phyloP scores from a whole-genome alignment of 2,113 vertebrate species.

The Zapus hudsonius region DNA sequence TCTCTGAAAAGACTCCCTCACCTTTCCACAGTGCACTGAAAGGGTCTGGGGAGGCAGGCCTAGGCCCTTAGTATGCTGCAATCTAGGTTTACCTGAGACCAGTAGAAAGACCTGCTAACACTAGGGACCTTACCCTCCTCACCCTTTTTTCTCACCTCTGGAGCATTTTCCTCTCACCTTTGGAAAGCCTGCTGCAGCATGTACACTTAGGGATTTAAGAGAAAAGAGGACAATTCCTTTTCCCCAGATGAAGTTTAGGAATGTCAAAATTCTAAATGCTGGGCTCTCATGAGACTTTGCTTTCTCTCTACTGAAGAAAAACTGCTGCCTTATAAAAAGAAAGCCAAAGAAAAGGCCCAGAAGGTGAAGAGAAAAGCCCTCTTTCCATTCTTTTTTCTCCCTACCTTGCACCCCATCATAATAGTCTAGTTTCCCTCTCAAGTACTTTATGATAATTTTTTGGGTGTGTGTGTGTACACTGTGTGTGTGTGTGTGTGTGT shows the following conservation, averaged over 20 bases:
- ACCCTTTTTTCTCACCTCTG: background rate
- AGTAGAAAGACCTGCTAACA: background rate
- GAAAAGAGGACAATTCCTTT: conserved; percentile 56
- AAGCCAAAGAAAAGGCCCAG: background rate
- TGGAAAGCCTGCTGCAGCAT: background rate
- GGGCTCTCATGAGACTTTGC: background rate
- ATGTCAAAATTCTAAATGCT: conserved; percentile 30
- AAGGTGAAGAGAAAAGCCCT: background rate
- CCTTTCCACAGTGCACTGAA: background rate
- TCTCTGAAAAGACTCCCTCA: background rate
- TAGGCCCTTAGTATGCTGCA: background rate
- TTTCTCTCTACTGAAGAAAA: conserved; percentile 45
- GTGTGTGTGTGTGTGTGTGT: no score
- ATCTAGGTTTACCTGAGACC: background rate
- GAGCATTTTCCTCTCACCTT: background rate
- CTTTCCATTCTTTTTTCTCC: background rate
- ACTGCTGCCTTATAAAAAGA: conserved; percentile 22
- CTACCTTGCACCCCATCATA: background rate
- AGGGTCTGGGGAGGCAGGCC: background rate
- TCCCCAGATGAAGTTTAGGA: conserved; percentile 64
- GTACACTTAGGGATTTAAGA: background rate
- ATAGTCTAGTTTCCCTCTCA: conserved; percentile 18
- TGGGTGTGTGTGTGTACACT: background rate
- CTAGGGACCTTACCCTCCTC: background rate
- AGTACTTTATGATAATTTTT: background rate